Percentiles rank a stretch among this genome's conserved stretches.
Conservation (phyloP, 2,888 invertebrate species). For the Meloe dianella region DNA sequence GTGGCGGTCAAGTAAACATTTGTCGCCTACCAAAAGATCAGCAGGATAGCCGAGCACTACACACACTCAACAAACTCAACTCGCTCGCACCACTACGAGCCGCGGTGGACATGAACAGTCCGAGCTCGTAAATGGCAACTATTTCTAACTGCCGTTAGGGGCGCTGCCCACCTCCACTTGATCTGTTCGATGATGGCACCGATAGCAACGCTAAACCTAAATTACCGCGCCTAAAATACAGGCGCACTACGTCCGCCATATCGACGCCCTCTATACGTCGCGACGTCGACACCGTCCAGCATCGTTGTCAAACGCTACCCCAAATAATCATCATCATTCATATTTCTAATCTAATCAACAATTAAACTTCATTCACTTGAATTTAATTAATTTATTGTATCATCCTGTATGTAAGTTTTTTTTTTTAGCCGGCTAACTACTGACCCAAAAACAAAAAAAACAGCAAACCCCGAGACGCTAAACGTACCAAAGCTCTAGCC, state of each 20-base stretch:
- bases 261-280: constrained; percentile 34
- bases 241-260: constrained; percentile 33
- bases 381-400: background rate
- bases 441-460: constrained; percentile 18
- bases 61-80: constrained; percentile 54
- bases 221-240: constrained; percentile 27
- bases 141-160: constrained; percentile 41
- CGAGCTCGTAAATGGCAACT: constrained; percentile 50
- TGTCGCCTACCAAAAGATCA: constrained; percentile 53
- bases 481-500: constrained; percentile 18
- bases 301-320: constrained; percentile 16
- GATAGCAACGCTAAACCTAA: constrained; percentile 21
- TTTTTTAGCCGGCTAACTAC: background rate
- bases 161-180: constrained; percentile 37
- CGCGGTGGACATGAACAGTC: constrained; percentile 55
- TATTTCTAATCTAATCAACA: background rate
- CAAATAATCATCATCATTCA: background rate
- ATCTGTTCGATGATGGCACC: constrained; percentile 24
- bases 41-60: constrained; percentile 57
- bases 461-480: constrained; percentile 16
- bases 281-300: constrained; percentile 23
- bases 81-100: constrained; percentile 56
- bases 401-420: background rate
- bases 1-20: constrained; percentile 60
- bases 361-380: background rate